A percentile compares a stretch with the other conserved stretches of the same genome.
Evolutionary conservation across 2,113 vertebrate species (phyloP).

Genomic region (Petrocephalus microphthalmus): DNA sequence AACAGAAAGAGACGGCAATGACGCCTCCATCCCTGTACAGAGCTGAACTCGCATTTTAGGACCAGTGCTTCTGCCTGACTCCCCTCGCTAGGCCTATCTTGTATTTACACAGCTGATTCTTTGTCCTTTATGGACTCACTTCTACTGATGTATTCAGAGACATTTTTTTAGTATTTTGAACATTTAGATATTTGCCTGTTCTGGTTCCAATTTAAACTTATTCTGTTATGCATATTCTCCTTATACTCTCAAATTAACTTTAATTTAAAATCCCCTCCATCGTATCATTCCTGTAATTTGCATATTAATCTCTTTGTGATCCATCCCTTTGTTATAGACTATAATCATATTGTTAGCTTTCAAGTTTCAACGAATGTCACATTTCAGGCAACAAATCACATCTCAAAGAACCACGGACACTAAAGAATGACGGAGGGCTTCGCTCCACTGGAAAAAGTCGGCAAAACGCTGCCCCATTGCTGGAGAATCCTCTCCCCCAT

Average conservation of each 20-base stretch:
- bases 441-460: no score
- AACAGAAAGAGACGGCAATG: not conserved
- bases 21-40: not conserved
- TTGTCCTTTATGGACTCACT: not conserved
- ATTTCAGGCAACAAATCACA: not conserved
- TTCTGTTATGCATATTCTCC: not conserved
- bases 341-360: not conserved
- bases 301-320: not conserved
- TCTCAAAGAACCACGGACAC: not conserved
- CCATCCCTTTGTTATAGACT: not conserved
- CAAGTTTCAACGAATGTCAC: not conserved
- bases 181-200: not conserved
- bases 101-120: conserved; percentile 12
- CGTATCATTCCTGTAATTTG: not conserved
- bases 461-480: not conserved
- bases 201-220: not conserved
- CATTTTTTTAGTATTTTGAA: not conserved
- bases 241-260: not conserved
- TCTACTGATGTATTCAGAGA: not conserved
- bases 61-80: not conserved
- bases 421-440: no score
- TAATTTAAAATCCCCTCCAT: not conserved
- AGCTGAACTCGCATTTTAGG: not conserved
- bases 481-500: not conserved
- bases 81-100: not conserved